phyloP scores from a whole-genome alignment of 64 coral and sea anemone species.

The Actinia tenebrosa region DNA sequence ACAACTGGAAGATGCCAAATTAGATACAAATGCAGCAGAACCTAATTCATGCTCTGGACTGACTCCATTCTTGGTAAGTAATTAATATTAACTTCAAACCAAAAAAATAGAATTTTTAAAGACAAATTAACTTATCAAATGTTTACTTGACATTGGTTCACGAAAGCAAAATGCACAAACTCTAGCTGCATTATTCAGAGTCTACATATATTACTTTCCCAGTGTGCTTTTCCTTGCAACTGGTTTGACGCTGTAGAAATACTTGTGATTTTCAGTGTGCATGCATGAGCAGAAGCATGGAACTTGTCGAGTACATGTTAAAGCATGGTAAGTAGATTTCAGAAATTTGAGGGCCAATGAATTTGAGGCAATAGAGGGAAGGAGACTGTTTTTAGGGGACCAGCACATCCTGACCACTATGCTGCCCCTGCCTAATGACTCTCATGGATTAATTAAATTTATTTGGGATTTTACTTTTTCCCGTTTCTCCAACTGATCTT shows the following conservation, averaged over 20 bases:
- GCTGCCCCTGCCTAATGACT: too few species aligned
- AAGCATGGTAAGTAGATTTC: slow-evolving; percentile 39
- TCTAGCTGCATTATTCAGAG: too few species aligned
- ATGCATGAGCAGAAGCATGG: slow-evolving; percentile 50
- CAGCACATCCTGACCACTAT: too few species aligned
- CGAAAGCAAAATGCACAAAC: too few species aligned
- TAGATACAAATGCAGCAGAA: slow-evolving; percentile 44
- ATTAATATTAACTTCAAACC: too few species aligned
- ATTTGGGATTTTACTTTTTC: neutral
- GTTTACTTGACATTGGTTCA: neutral
- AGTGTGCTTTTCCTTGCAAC: too few species aligned
- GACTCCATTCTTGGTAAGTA: slow-evolving; percentile 54
- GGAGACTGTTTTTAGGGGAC: too few species aligned
- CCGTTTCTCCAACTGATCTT: neutral
- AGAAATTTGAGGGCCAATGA: too few species aligned
- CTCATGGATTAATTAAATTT: neutral
- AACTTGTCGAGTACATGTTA: slow-evolving; percentile 61
- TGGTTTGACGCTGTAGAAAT: too few species aligned
- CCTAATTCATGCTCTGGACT: slow-evolving; percentile 44
- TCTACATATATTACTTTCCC: too few species aligned
- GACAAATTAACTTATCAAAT: neutral
- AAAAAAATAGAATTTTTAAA: too few species aligned
- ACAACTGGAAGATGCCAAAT: slow-evolving; percentile 30
- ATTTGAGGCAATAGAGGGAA: too few species aligned
- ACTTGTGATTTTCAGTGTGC: slow-evolving; percentile 51